Percentiles rank a stretch among this genome's conserved stretches.
Evolutionary conservation across 1,140 invertebrate genomes (phyloP).

Genomic region (Nymphalis io): DNA sequence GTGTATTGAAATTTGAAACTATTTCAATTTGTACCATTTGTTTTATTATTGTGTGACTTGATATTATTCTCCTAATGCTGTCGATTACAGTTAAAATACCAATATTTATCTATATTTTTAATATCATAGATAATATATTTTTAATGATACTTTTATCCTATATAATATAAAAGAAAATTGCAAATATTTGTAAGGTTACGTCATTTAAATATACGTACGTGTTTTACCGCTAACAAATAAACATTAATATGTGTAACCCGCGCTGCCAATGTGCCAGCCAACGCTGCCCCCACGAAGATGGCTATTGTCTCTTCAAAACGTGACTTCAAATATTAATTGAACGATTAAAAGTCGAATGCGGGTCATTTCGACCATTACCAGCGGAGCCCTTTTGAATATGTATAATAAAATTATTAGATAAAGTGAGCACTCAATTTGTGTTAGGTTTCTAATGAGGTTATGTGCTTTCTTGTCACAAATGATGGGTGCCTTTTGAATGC

Average conservation of each 20-base stretch:
- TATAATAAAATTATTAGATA: constrained; percentile 81
- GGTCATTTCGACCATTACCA: constrained; percentile 78
- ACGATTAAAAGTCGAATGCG: constrained; percentile 79
- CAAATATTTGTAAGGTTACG: constrained; percentile 65
- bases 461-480: constrained; percentile 79
- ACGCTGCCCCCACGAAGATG: constrained; percentile 71
- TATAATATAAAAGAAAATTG: constrained; percentile 41
- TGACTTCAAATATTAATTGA: constrained; percentile 80
- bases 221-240: constrained; percentile 79
- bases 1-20: too few relatives aligned
- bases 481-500: constrained; percentile 66
- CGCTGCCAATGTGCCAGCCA: constrained; percentile 69
- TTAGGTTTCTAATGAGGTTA: constrained; percentile 79
- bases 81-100: too few relatives aligned
- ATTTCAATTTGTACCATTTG: too few relatives aligned
- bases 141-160: too few relatives aligned
- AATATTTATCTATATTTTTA: too few relatives aligned
- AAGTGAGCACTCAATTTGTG: constrained; percentile 75
- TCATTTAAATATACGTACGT: constrained; percentile 64
- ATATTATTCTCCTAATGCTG: too few relatives aligned
- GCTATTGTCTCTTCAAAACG: constrained; percentile 78
- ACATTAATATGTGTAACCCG: constrained; percentile 79
- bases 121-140: too few relatives aligned
- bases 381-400: constrained; percentile 78
- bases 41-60: too few relatives aligned